A percentile compares a stretch with the other conserved stretches of the same genome.
phyloP scores from a whole-genome alignment of 64 coral and sea anemone species.

The Pocillopora damicornis region DNA sequence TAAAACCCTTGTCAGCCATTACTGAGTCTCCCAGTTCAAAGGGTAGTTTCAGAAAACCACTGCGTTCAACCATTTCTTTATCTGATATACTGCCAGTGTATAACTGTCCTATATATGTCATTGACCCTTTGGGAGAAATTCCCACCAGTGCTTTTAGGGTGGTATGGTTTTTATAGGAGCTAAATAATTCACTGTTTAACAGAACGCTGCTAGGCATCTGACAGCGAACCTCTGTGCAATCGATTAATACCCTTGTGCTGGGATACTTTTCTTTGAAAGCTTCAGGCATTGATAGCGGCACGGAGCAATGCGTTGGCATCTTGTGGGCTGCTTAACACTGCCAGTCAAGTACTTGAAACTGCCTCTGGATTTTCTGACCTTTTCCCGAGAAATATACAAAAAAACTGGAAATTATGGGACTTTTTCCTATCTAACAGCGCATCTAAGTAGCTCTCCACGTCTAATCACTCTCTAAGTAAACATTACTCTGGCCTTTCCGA shows the following conservation, averaged over 20 bases:
- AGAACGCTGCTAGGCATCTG: conserved; percentile 38
- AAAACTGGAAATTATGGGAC: too few species aligned
- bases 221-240: conserved; percentile 27
- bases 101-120: conserved; percentile 11
- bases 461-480: too few species aligned
- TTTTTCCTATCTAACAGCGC: too few species aligned
- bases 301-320: too few species aligned
- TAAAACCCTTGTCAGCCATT: conserved; percentile 35
- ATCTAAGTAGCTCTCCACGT: too few species aligned
- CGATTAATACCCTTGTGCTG: not conserved
- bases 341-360: too few species aligned
- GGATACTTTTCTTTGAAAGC: conserved; percentile 14
- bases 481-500: too few species aligned
- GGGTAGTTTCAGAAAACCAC: conserved; percentile 28
- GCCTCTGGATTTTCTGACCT: too few species aligned
- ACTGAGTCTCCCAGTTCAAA: conserved; percentile 26
- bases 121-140: conserved; percentile 39
- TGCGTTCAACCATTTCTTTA: conserved; percentile 24
- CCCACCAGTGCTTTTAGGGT: conserved; percentile 35
- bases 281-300: too few species aligned
- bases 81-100: conserved; percentile 48
- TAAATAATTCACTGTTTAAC: conserved; percentile 29
- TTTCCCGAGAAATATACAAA: too few species aligned
- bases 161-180: conserved; percentile 40
- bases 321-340: too few species aligned